phyloP scores from a whole-genome alignment of 2,888 invertebrate species.

The Argynnis bischoffii region DNA sequence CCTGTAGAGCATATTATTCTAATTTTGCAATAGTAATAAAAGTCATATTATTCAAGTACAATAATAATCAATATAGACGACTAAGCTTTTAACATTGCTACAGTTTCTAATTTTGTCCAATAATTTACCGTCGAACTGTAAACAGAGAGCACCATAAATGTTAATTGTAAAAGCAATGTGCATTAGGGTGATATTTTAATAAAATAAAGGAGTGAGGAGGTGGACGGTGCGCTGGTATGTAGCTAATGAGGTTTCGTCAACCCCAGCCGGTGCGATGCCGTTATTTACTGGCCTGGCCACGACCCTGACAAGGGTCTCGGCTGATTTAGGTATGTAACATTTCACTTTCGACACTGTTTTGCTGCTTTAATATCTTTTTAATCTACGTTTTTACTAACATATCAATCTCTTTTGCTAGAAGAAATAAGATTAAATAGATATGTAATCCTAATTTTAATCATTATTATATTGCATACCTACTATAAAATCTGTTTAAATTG shows the following conservation, averaged over 20 bases:
- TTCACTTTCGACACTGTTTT: conserved; percentile 66
- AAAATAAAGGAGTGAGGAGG: conserved; percentile 37
- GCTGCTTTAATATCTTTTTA: conserved; percentile 47
- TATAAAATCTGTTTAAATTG: no score
- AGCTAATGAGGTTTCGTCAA: conserved; percentile 52
- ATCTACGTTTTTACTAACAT: conserved; percentile 35
- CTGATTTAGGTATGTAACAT: conserved; percentile 76
- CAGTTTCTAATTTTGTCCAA: conserved; percentile 14
- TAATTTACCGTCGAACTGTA: conserved; percentile 3
- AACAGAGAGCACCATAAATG: conserved; percentile 15
- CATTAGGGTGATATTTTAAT: conserved; percentile 34
- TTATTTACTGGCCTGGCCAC: conserved; percentile 61
- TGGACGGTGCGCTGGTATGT: conserved; percentile 30
- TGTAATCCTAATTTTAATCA: background rate
- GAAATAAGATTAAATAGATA: no score
- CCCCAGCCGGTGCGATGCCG: conserved; percentile 55
- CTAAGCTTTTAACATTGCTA: background rate
- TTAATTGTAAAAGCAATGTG: conserved; percentile 19
- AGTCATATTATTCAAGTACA: no score
- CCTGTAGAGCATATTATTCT: no score
- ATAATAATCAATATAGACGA: no score
- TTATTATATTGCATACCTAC: background rate
- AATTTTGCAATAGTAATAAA: no score
- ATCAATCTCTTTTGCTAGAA: background rate
- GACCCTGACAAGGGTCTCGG: conserved; percentile 67